Base-by-base conservation (phyloP, 2,888 invertebrate species). In the Cheilosia soror region DNA sequence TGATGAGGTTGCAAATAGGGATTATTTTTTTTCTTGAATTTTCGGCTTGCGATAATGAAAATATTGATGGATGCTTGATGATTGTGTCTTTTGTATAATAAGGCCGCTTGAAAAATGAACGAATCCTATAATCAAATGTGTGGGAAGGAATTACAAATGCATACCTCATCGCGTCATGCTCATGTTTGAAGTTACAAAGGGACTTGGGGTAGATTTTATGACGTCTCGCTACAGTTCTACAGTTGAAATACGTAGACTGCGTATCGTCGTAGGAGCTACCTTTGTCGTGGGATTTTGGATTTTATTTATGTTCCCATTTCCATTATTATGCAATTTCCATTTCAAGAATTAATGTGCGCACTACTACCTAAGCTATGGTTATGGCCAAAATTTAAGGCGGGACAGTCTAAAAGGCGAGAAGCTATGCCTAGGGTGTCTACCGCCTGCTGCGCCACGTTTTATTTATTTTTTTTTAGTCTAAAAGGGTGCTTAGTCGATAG, bases 11-110 rank as follows among this genome's bases (percentile, higher is more conserved):
- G 55, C 63, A 33, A 37, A 37, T 31, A 55, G 27, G 29, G 37
- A 31, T 42, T 57, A 11, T 15, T 27, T 51, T 49, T 29, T 62
- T 29, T 13, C 4, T 20, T 5, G 49, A 51, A 55, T 53, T 55
- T 42, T 55, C 68, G 27, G 15, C 13, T 65, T 9, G 55, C 37
- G 47, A 49, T 49, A 40, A 66, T 47, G 6, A 20, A 29, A 9
- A 25, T 49, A 49, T 65, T 49, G 37, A 27, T 5, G 49, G 51
- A 4, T 7, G 37, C 29, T 29, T n/a, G 49, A 55, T 77, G 65
- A 77, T 68, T 77, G 69, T 37, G 3, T 37, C 25, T 47, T 75
- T 13, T n/a, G 31, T 47, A 5, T 44, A 13, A 47, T 4, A n/a
- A 42, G 37, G 55, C 1, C 33, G 42, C 47, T 55, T 37, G 37